Evolutionary conservation across 2,888 invertebrate species (phyloP).

Genomic region (Apeira syringaria): DNA sequence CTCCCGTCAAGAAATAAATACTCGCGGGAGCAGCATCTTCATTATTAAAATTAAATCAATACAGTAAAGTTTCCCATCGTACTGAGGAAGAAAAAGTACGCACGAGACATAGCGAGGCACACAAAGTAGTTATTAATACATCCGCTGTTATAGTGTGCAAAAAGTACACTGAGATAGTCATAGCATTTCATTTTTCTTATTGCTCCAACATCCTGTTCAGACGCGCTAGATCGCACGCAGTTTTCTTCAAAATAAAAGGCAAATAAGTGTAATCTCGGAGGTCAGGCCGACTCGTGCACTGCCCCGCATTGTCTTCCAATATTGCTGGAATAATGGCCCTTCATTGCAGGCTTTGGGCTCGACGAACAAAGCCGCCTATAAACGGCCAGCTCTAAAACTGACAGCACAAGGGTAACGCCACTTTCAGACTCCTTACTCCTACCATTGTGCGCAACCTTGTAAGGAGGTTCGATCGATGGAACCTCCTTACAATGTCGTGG

Average conservation of each 20-base stretch:
- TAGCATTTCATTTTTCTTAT: constrained; percentile 44
- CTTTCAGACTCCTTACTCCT: constrained; percentile 31
- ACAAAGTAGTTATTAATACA: constrained; percentile 55
- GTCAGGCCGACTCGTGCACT: constrained; percentile 56
- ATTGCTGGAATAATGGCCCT: constrained; percentile 18
- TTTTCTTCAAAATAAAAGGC: constrained; percentile 70
- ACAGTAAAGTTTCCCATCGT: constrained; percentile 23
- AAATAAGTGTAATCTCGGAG: constrained; percentile 65
- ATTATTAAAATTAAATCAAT: background rate
- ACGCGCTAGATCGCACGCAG: constrained; percentile 38
- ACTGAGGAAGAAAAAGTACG: constrained; percentile 31
- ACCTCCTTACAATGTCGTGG: constrained; percentile 24
- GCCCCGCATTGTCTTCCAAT: constrained; percentile 55
- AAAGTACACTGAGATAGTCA: constrained; percentile 45
- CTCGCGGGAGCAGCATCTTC: too few species aligned
- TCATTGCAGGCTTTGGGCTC: constrained; percentile 35
- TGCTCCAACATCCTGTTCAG: constrained; percentile 51
- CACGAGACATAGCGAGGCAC: constrained; percentile 34
- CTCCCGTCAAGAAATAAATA: too few species aligned
- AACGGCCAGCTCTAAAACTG: constrained; percentile 59
- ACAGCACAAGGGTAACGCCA: constrained; percentile 46
- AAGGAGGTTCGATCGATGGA: constrained; percentile 27
- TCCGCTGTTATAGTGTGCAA: constrained; percentile 56
- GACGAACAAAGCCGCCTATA: constrained; percentile 45
- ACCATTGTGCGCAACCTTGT: constrained; percentile 61